Conservation (phyloP, 2,113 vertebrate species). For the Pangasianodon hypophthalmus region DNA sequence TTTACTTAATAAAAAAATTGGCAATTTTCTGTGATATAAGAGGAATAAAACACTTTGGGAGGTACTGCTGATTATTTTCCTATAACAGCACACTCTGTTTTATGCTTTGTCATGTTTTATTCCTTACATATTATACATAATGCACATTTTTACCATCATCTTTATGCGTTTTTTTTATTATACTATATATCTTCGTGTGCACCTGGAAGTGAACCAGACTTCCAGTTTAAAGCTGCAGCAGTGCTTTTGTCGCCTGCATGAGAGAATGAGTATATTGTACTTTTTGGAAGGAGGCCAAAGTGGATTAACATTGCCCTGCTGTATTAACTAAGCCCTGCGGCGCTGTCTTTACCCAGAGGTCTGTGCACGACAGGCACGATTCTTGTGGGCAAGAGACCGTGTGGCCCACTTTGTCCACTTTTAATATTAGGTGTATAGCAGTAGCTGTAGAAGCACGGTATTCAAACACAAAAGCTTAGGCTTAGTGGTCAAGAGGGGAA, state of each 20-base stretch:
- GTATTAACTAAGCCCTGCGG: slow-evolving; percentile 33
- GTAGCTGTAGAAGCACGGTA: neutral
- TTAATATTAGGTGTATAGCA: neutral
- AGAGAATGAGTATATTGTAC: slow-evolving; percentile 17
- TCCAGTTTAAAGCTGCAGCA: slow-evolving; percentile 6
- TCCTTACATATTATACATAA: neutral
- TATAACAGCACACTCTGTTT: neutral
- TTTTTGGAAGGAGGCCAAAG: slow-evolving; percentile 24
- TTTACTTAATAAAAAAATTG: too few species aligned
- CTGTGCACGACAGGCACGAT: neutral
- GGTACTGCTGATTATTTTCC: neutral
- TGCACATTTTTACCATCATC: neutral
- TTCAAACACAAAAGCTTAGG: slow-evolving; percentile 26
- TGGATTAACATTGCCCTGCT: slow-evolving; percentile 24
- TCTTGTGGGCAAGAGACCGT: neutral
- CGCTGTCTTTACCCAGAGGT: slow-evolving; percentile 10
- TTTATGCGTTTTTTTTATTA: neutral
- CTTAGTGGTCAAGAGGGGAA: slow-evolving; percentile 21
- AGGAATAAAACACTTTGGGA: neutral
- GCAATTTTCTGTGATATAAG: neutral
- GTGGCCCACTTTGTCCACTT: slow-evolving; percentile 13
- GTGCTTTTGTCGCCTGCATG: neutral
- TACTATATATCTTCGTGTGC: neutral
- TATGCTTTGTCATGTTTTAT: neutral
- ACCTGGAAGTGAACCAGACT: neutral